Evolutionary conservation across 2,888 invertebrate genomes (phyloP).

Genomic region (Cremastinae sp.): DNA sequence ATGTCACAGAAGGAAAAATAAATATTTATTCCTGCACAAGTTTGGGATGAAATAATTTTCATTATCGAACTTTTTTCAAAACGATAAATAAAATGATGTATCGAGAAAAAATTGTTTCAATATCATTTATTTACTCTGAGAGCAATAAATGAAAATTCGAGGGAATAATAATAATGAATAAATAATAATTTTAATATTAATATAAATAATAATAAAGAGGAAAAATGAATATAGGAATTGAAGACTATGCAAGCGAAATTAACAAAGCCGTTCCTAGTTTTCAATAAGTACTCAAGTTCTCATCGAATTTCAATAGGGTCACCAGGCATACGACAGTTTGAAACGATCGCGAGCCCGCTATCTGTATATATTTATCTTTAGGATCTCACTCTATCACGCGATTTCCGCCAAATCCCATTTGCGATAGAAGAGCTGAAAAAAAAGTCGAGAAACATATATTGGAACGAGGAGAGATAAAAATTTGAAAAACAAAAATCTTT

Average conservation of each 20-base stretch:
- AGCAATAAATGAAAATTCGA: too few relatives aligned
- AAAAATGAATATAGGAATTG: constrained; percentile 15
- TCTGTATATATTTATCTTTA: constrained; percentile 10
- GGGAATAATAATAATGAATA: not conserved
- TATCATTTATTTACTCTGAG: too few relatives aligned
- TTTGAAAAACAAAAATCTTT: constrained; percentile 25
- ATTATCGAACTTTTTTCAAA: too few relatives aligned
- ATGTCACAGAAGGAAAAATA: too few relatives aligned
- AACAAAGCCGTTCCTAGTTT: constrained; percentile 24
- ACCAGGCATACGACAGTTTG: constrained; percentile 35
- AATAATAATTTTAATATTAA: not conserved
- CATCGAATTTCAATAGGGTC: constrained; percentile 42
- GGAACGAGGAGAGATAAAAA: not conserved
- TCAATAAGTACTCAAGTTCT: constrained; percentile 21
- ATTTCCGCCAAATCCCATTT: constrained; percentile 6
- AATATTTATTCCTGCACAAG: too few relatives aligned
- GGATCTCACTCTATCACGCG: constrained; percentile 14
- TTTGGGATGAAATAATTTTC: too few relatives aligned
- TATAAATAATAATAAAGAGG: not conserved
- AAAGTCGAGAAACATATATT: constrained; percentile 3
- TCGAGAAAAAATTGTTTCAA: too few relatives aligned
- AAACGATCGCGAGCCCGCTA: constrained; percentile 19
- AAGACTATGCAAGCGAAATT: constrained; percentile 28
- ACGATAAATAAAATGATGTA: too few relatives aligned
- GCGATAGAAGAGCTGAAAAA: not conserved